Conservation (phyloP, 2,113 vertebrate genomes). For the Corydoras sp. region DNA sequence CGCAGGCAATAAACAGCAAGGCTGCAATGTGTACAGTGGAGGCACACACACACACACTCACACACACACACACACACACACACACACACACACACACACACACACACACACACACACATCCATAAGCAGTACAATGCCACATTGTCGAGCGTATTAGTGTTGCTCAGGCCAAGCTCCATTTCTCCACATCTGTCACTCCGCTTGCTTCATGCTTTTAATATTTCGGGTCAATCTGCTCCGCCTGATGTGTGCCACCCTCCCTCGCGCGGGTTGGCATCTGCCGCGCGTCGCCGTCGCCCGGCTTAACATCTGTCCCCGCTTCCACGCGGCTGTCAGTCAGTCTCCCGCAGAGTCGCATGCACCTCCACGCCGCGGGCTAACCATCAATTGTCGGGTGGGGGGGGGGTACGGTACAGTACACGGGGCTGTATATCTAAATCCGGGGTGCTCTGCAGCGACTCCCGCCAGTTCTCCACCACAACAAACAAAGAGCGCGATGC, state of each 20-base stretch:
- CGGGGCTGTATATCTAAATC: not conserved
- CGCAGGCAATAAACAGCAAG: too few relatives aligned
- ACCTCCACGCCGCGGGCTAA: conserved; percentile 40
- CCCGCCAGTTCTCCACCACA: conserved; percentile 12
- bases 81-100: too few relatives aligned
- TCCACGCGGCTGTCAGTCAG: conserved; percentile 61
- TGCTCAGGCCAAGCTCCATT: too few relatives aligned
- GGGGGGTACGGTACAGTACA: not conserved
- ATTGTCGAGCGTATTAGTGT: too few relatives aligned
- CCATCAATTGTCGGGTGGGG: conserved; percentile 21
- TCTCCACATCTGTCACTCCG: conserved; percentile 64
- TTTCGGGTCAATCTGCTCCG: conserved; percentile 72
- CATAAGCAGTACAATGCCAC: too few relatives aligned
- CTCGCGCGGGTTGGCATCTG: conserved; percentile 65
- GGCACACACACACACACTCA: too few relatives aligned
- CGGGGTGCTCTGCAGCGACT: conserved; percentile 9
- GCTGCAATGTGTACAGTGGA: too few relatives aligned
- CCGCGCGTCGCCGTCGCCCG: conserved; percentile 60
- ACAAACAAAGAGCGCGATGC: conserved; percentile 48
- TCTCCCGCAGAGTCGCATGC: conserved; percentile 35
- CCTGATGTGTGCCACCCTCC: conserved; percentile 63
- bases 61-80: too few relatives aligned
- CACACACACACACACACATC: too few relatives aligned
- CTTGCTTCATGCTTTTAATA: conserved; percentile 61
- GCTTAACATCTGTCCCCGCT: conserved; percentile 65